Conservation (phyloP, 1,140 invertebrate species). For the Berghia stephanieae region DNA sequence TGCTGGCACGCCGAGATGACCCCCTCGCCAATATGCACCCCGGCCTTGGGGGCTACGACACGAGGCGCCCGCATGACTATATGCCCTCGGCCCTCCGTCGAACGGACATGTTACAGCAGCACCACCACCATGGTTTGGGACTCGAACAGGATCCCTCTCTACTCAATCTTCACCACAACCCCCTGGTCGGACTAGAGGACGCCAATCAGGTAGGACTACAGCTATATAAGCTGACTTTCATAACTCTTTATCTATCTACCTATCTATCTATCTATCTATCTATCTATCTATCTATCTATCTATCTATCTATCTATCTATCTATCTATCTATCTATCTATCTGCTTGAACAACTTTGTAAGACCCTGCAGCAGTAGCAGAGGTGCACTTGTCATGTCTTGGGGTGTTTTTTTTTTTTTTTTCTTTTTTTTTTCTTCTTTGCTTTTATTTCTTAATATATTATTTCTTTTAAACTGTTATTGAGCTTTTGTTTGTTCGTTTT, state of each 20-base stretch:
- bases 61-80: conserved; percentile 57
- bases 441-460: too few relatives aligned
- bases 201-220: conserved; percentile 69
- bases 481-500: too few relatives aligned
- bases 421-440: too few relatives aligned
- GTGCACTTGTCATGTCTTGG: too few relatives aligned
- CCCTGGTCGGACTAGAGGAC: conserved; percentile 75
- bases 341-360: background rate
- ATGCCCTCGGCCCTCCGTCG: conserved; percentile 69
- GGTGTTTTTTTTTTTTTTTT: too few relatives aligned
- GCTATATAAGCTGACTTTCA: background rate
- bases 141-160: conserved; percentile 66
- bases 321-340: background rate
- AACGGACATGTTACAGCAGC: conserved; percentile 73
- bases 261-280: background rate
- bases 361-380: too few relatives aligned
- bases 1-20: conserved; percentile 66
- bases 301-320: background rate
- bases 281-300: background rate
- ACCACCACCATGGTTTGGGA: conserved; percentile 69
- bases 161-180: conserved; percentile 67
- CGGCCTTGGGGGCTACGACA: conserved; percentile 55
- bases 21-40: conserved; percentile 59
- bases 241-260: background rate
- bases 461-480: too few relatives aligned